These are phyloP conservation scores for Sus scrofa DNA, from an alignment of 2,113 vertebrate genomes.

Conservation along the genomic window T2T-Sscrofa CM000820.6:49990001-49990500, in stretches of 20 bases:
- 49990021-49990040: not conserved
- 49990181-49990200: not conserved
- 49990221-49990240: not conserved
- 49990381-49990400: not conserved
- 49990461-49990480: not conserved
- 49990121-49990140: not conserved
- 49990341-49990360: fast-evolving
- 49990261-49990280: not conserved
- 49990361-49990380: not conserved
- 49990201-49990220: not conserved
- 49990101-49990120: not conserved
- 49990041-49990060: not conserved
- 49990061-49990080: not conserved
- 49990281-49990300: fast-evolving
- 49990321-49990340: not conserved
- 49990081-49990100: not conserved
- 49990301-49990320: not conserved
- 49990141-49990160: not conserved
- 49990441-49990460: not conserved
- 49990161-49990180: not conserved
- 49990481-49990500: not conserved
- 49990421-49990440: not conserved
- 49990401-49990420: not conserved
- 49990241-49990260: not conserved
- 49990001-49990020: not conserved